phyloP scores from a whole-genome alignment of 2,888 invertebrate species.

The Lydus trimaculatus region DNA sequence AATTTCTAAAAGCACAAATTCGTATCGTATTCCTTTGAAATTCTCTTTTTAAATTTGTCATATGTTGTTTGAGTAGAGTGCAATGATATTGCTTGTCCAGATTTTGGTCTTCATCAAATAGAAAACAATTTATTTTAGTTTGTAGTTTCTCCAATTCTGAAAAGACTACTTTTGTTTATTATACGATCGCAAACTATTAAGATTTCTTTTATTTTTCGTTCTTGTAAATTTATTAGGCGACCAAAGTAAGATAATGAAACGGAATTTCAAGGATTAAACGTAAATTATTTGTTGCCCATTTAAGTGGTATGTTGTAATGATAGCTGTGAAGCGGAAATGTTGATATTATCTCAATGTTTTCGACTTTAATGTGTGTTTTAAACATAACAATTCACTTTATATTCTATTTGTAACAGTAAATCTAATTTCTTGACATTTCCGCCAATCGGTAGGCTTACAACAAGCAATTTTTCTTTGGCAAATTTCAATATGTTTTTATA shows the following conservation, averaged over 20 bases:
- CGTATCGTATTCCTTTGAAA: not conserved
- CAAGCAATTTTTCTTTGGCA: not conserved
- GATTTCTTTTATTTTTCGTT: not conserved
- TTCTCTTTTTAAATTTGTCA: not conserved
- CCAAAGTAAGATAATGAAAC: not conserved
- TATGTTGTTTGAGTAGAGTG: not conserved
- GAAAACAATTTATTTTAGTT: not conserved
- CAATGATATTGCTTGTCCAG: not conserved
- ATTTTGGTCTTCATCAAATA: not conserved
- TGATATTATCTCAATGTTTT: conserved; percentile 9
- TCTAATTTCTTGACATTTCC: not conserved
- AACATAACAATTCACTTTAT: not conserved
- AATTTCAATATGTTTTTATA: not conserved
- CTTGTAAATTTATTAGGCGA: not conserved
- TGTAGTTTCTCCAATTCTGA: not conserved
- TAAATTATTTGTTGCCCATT: conserved; percentile 17
- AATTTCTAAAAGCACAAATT: not conserved
- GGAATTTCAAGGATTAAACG: conserved; percentile 13
- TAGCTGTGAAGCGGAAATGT: conserved; percentile 10
- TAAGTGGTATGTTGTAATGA: conserved; percentile 13
- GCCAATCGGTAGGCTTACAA: not conserved
- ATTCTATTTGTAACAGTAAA: not conserved
- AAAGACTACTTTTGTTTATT: not conserved
- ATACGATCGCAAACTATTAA: not conserved
- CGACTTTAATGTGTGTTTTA: not conserved